Base-by-base conservation (phyloP, 1,140 invertebrate genomes). In the Doryteuthis pealeii region DNA sequence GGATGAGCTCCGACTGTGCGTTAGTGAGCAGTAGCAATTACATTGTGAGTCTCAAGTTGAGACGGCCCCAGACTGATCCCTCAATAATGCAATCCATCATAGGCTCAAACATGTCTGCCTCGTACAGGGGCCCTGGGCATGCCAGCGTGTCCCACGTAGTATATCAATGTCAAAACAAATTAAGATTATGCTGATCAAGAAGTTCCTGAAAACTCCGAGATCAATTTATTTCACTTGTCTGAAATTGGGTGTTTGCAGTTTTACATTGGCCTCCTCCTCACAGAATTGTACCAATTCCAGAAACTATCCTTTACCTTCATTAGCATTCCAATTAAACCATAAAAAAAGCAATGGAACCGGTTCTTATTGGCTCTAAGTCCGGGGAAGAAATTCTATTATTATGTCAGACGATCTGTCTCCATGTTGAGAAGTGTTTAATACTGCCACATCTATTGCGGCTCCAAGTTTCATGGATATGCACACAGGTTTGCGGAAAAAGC, bases 81-180 rank as follows among this genome's bases (percentile, higher is more conserved):
- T 26, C 15, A 15, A 62, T 62, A 62, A 6, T 4, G 22, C 28
- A 5, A 62, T 62, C 58, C 58, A 62, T 62, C 58, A 62, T 62
- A 6, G 5, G 22, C 15, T 62, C 15, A 15, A 62, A 62, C 28
- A 62, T 62, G 58, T 4, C 15, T 15, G 58, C 58, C 28, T n/a
- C 15, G 15, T n/a, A n/a, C 4, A 62, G 6, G 58, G 28, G 58
- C 4, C 35, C 3, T 15, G 58, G 58, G 58, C 58, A 62, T 30
- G 28, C 22, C 28, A 4, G 58, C 28, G 58, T 62, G 58, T 62
- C 58, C 58, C 28, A 30, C 28, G 15, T 62, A 62, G 58, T 62
- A 62, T 15, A 62, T 62, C 58, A 62, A 26, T 62, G 58, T 62
- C 58, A 62, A 62, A 62, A 62, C 4, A 62, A 62, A 62, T 62